Percentiles rank a stretch among this genome's conserved stretches.
These are phyloP conservation scores for Petrocephalus schoutedeni DNA, from an alignment of 2,797 vertebrate species.

Conservation along the genomic window DNA sequence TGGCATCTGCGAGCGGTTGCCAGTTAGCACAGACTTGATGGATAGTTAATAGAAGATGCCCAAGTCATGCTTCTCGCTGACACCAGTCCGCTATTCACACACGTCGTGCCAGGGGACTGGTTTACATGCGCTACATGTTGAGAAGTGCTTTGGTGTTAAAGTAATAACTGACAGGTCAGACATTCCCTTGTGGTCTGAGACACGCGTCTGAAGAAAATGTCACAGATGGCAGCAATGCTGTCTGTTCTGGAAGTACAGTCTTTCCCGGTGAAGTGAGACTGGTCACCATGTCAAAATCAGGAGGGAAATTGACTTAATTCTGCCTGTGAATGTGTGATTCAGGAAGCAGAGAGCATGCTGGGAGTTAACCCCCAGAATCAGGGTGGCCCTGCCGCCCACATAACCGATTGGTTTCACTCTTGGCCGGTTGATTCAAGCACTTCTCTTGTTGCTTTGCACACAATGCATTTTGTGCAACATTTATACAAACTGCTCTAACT, in stretches of 20 bases:
- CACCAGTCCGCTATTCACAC: not conserved
- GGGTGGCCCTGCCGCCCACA: not conserved
- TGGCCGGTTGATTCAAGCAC: not conserved
- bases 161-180: not conserved
- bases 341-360: not conserved
- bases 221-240: not conserved
- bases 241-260: not conserved
- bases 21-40: not conserved
- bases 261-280: not conserved
- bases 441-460: not conserved
- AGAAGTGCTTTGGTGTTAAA: not conserved
- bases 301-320: conserved; percentile 14
- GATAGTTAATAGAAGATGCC: not conserved
- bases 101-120: not conserved
- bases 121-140: not conserved
- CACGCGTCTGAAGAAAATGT: not conserved
- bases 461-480: not conserved
- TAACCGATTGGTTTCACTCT: not conserved
- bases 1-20: not conserved
- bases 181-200: not conserved
- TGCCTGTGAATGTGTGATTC: not conserved
- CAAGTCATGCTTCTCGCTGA: not conserved
- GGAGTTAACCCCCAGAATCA: not conserved
- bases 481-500: not conserved
- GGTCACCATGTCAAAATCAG: not conserved